These are phyloP conservation scores for Cryptoleucopteryx plumbea DNA, from an alignment of 2,113 vertebrate species.

Conservation along the genomic window DNA sequence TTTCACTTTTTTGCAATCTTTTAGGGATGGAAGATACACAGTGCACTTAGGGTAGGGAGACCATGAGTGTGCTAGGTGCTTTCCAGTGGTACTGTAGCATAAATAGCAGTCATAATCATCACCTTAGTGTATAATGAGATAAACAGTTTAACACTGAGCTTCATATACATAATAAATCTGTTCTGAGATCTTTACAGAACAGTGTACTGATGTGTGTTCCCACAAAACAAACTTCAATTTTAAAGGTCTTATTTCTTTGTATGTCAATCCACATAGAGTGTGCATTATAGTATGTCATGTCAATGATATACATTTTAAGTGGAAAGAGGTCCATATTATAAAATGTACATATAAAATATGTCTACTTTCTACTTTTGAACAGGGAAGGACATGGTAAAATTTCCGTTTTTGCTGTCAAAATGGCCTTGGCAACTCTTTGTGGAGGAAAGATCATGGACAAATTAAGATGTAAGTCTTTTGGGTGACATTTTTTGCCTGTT, in stretches of 20 bases:
- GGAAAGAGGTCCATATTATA: not conserved
- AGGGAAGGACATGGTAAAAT: constrained; percentile 96
- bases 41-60: not conserved
- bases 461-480: constrained; percentile 91
- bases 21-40: not conserved
- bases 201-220: not conserved
- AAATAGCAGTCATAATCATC: not conserved
- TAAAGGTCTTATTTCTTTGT: not conserved
- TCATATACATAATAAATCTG: not conserved
- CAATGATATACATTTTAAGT: not conserved
- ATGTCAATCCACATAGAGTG: not conserved
- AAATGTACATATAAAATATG: not conserved
- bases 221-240: not conserved
- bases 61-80: not conserved
- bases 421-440: constrained; percentile 91
- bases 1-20: not conserved
- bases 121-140: not conserved
- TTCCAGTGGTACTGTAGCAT: not conserved
- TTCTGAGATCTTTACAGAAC: not conserved
- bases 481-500: not conserved
- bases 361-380: constrained; percentile 55
- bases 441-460: constrained; percentile 99
- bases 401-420: constrained; percentile 93
- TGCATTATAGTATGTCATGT: not conserved
- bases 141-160: not conserved